These are phyloP conservation scores for Teleiodes luculella DNA, from an alignment of 2,888 invertebrate genomes.

Conservation along the genomic window DNA sequence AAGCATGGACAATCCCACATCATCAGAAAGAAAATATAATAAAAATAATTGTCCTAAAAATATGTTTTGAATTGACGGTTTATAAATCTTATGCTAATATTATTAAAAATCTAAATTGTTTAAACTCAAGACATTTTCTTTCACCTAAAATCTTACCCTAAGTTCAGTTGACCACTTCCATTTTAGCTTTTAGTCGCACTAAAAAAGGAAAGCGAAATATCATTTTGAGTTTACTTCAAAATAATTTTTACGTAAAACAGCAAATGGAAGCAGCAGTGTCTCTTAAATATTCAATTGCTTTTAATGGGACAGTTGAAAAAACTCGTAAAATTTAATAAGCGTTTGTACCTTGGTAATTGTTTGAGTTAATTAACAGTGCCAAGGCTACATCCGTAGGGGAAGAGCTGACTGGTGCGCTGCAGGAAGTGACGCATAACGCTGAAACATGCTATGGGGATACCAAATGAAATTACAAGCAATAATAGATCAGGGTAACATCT, in stretches of 20 bases:
- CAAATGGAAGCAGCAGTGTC: background rate
- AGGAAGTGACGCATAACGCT: constrained; percentile 1
- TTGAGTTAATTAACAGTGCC: background rate
- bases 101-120: no score
- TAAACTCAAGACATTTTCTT: no score
- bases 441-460: background rate
- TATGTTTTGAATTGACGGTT: no score
- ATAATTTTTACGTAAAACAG: background rate
- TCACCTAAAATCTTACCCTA: no score
- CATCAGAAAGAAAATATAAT: no score
- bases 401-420: background rate
- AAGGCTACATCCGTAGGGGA: constrained; percentile 1
- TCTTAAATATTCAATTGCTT: background rate
- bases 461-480: no score
- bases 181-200: no score
- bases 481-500: no score
- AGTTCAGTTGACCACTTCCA: no score
- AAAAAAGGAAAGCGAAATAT: background rate
- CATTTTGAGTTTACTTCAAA: background rate
- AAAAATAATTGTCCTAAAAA: no score
- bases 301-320: background rate
- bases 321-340: background rate
- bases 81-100: no score
- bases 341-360: background rate
- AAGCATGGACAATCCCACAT: no score